phyloP scores from a whole-genome alignment of 2,797 vertebrate genomes.

The Rachycentron canadum region DNA sequence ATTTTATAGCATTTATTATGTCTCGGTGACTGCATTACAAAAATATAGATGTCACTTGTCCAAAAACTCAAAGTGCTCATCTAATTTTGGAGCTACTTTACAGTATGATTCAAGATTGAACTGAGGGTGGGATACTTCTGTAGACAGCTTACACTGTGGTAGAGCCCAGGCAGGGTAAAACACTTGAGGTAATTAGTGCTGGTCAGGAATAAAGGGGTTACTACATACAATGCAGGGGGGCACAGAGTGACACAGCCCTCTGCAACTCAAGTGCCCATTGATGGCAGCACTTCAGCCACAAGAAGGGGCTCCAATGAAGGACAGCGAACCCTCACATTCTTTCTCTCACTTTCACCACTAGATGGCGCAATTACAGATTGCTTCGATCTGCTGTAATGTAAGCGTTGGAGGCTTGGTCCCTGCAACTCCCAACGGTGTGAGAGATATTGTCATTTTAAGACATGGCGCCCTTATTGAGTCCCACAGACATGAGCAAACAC shows the following conservation, averaged over 20 bases:
- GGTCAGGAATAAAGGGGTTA: slow-evolving; percentile 53
- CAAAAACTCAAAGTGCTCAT: not conserved
- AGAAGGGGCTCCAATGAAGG: slow-evolving; percentile 54
- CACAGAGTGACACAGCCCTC: slow-evolving; percentile 48
- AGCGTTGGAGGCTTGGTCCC: slow-evolving; percentile 12
- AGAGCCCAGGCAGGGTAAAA: slow-evolving; percentile 35
- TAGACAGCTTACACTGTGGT: slow-evolving; percentile 16
- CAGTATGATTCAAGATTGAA: not conserved
- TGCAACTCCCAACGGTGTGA: not conserved
- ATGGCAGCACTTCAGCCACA: slow-evolving; percentile 62
- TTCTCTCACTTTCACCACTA: slow-evolving; percentile 30
- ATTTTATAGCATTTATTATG: not conserved
- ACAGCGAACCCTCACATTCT: slow-evolving; percentile 20
- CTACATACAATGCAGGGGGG: slow-evolving; percentile 45
- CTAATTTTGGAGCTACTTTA: not conserved
- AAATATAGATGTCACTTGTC: not conserved
- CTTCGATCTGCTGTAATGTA: slow-evolving; percentile 6
- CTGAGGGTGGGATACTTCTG: slow-evolving; percentile 8
- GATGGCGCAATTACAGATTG: slow-evolving; percentile 28
- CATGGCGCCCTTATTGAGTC: too few relatives aligned
- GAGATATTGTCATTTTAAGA: too few relatives aligned
- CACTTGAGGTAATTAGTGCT: slow-evolving; percentile 66
- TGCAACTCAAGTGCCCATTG: slow-evolving; percentile 58
- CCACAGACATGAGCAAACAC: too few relatives aligned
- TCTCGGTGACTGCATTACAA: not conserved